Evolutionary conservation across 2,888 invertebrate species (phyloP).

Genomic region (Aethes cnicana): DNA sequence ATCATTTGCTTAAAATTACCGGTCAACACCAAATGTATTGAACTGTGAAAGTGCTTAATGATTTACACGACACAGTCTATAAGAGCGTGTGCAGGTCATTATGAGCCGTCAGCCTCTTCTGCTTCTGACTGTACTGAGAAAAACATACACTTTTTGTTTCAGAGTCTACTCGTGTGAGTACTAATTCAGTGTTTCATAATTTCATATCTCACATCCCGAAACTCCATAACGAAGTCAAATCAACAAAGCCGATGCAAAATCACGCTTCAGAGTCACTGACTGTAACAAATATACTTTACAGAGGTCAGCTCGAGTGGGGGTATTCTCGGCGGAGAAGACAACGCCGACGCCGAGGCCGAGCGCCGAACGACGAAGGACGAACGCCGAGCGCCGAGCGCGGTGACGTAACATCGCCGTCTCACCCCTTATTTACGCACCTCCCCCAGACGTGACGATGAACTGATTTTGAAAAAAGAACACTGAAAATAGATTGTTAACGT

Average conservation of each 20-base stretch:
- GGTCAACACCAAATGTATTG: too few species aligned
- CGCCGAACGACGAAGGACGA: background rate
- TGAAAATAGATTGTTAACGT: too few species aligned
- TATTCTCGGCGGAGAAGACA: conserved; percentile 13
- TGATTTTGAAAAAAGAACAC: conserved; percentile 7
- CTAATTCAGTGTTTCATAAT: conserved; percentile 3
- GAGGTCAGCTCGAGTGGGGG: too few species aligned
- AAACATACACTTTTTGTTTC: too few species aligned
- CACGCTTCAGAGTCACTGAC: conserved; percentile 5
- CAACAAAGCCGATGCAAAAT: conserved; percentile 15
- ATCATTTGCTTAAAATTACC: too few species aligned
- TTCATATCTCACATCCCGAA: background rate
- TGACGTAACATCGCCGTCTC: conserved; percentile 9
- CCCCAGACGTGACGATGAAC: background rate
- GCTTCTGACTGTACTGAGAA: too few species aligned
- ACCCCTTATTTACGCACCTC: conserved; percentile 6
- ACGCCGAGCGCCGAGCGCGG: background rate
- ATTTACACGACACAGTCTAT: too few species aligned
- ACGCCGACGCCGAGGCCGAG: conserved; percentile 3
- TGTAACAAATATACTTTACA: conserved; percentile 5
- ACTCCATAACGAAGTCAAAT: conserved; percentile 12
- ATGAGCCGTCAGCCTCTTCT: too few species aligned
- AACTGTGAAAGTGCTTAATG: too few species aligned
- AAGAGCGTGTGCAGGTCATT: too few species aligned
- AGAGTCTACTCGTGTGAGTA: too few species aligned